Evolutionary conservation across 2,797 vertebrate genomes (phyloP).

Genomic region (Tokudaia tokunoshimensis): DNA sequence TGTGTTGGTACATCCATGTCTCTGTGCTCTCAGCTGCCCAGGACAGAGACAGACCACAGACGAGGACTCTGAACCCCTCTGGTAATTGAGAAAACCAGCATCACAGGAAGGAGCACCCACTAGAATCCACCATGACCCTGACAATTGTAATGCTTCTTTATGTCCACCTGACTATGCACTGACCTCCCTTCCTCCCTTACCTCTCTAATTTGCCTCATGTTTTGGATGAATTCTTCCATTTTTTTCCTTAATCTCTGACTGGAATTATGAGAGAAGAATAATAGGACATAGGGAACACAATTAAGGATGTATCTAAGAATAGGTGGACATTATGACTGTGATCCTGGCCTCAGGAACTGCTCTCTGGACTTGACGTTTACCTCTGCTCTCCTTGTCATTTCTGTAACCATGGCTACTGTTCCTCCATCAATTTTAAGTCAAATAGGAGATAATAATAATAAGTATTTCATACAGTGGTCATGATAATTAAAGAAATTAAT

Average conservation of each 20-base stretch:
- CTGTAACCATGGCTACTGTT: not conserved
- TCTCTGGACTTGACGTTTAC: not conserved
- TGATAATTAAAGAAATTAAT: constrained; percentile 1
- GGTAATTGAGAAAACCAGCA: rapidly evolving
- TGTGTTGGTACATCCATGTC: not conserved
- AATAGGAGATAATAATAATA: not conserved
- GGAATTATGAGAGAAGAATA: not conserved
- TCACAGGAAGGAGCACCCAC: not conserved
- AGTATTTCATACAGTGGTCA: not conserved
- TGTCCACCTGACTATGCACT: not conserved
- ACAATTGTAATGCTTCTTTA: not conserved
- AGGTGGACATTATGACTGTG: not conserved
- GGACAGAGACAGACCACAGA: too few species aligned
- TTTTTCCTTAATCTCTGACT: constrained; percentile 15
- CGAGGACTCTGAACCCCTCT: not conserved
- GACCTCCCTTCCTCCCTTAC: too few species aligned
- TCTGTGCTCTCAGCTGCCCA: not conserved
- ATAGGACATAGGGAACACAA: not conserved
- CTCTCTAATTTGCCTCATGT: too few species aligned
- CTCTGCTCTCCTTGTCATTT: not conserved
- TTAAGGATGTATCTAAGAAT: not conserved
- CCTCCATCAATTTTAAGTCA: not conserved
- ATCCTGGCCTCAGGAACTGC: too few species aligned
- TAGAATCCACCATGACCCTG: not conserved
- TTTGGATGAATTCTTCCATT: not conserved